Base-by-base conservation (phyloP, 2,797 vertebrate species). In the Clarias fuscus region DNA sequence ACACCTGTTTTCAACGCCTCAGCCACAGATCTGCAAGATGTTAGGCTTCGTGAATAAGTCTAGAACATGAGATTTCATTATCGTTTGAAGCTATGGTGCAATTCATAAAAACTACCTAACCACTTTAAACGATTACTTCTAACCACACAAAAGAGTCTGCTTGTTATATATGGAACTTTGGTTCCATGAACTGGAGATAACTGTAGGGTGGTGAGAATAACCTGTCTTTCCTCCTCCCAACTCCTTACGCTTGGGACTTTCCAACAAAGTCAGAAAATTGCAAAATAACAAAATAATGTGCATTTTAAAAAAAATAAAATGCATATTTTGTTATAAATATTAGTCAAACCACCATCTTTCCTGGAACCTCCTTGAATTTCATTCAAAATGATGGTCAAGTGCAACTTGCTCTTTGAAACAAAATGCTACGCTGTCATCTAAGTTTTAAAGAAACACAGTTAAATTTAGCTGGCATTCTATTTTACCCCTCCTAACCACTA, bases 1-100 rank as follows among this genome's bases (percentile, higher is more conserved):
- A 91, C 96, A 0, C 97, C 97, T 0, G 95, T 98, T 92, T 98
- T 98, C 88, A 99, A 94, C 11, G 97, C 95, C 92, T 99, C 96
- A 11, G 96, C 97, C 85, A 99, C 97, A 30, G 97, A 98, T 48
- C 97, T 99, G 92, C 81, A 92, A 84, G 27, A 81, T 18, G 15
- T 5, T 20, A 22, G 14, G 13, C 6, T 40, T 82, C 1, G 56
- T 82, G 5, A 73, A 73, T 58, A 64, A 67, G 10, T 24, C 76
- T 80, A 4, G 65, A 68, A 85, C 43, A 58, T 15, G 30, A 24
- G 18, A 13, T 56, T 2, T 72, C 48, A 30, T 1, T 72, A 80
- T 6, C 2, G 14, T 37, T 37, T 37, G 24, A 37, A 59, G 27
- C 75, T 58, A 17, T 53, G 48, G 4, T 15, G 15, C 43, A 58